These are phyloP conservation scores for Casuarius casuarius DNA, from an alignment of 2,113 vertebrate species.

Conservation along the genomic window DNA sequence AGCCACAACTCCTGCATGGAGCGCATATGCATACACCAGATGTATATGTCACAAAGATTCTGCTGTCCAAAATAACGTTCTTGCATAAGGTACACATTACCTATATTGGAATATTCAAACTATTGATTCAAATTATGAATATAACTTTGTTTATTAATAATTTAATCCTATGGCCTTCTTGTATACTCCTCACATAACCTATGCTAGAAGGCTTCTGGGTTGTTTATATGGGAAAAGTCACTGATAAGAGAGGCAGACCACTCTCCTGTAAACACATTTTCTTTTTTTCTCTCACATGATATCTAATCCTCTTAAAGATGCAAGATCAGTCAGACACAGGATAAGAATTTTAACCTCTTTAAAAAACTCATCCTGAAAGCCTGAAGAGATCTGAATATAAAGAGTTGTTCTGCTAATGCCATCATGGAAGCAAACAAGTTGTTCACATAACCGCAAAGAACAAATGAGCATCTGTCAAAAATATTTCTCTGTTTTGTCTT, in stretches of 20 bases:
- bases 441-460: slow-evolving; percentile 10
- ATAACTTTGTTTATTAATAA: background rate
- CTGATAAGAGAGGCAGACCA: background rate
- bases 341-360: background rate
- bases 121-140: background rate
- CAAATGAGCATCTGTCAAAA: slow-evolving; percentile 9
- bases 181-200: background rate
- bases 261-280: background rate
- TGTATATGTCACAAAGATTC: background rate
- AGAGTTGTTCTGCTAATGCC: background rate
- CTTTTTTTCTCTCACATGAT: background rate
- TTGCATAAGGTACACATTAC: background rate
- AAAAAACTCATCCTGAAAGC: background rate
- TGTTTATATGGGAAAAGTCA: background rate
- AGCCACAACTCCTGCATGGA: background rate
- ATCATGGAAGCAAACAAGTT: background rate
- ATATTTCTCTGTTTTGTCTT: background rate
- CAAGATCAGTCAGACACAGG: background rate
- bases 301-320: background rate
- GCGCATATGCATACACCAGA: too few relatives aligned
- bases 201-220: background rate
- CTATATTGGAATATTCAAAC: background rate
- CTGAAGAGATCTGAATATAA: background rate
- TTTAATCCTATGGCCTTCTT: background rate
- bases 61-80: background rate